phyloP scores from a whole-genome alignment of 2,797 vertebrate genomes.

The Syndactyla subalaris region DNA sequence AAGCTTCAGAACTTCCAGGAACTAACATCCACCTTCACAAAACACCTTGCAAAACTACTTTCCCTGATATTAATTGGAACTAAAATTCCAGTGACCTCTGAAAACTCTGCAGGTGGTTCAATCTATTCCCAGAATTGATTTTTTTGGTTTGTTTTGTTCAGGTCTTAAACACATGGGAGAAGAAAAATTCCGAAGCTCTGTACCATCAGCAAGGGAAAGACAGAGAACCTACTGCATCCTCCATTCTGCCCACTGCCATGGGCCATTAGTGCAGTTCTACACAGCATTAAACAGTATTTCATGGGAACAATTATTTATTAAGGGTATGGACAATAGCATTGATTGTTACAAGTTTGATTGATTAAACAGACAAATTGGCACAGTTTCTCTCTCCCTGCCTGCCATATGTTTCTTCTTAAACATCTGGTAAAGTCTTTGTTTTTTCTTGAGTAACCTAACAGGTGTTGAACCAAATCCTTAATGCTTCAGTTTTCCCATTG shows the following conservation, averaged over 20 bases:
- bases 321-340: conserved; percentile 53
- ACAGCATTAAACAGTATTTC: background rate
- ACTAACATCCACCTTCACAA: background rate
- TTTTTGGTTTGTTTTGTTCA: background rate
- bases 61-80: background rate
- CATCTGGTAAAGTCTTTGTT: conserved; percentile 60
- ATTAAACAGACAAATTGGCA: conserved; percentile 72
- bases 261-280: background rate
- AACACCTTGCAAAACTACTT: background rate
- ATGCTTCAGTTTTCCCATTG: conserved; percentile 54
- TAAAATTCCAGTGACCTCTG: background rate
- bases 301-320: conserved; percentile 29
- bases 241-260: background rate
- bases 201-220: background rate
- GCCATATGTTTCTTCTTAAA: conserved; percentile 75
- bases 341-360: conserved; percentile 69
- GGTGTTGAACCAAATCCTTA: conserved; percentile 68
- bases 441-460: conserved; percentile 66
- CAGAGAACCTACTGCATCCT: background rate
- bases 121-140: background rate
- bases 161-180: background rate
- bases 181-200: background rate
- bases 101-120: background rate
- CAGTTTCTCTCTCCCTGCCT: conserved; percentile 44
- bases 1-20: background rate